Percentiles rank a stretch among this genome's conserved stretches.
Conservation (phyloP, 2,888 invertebrate species). For the Beris morrisii region DNA sequence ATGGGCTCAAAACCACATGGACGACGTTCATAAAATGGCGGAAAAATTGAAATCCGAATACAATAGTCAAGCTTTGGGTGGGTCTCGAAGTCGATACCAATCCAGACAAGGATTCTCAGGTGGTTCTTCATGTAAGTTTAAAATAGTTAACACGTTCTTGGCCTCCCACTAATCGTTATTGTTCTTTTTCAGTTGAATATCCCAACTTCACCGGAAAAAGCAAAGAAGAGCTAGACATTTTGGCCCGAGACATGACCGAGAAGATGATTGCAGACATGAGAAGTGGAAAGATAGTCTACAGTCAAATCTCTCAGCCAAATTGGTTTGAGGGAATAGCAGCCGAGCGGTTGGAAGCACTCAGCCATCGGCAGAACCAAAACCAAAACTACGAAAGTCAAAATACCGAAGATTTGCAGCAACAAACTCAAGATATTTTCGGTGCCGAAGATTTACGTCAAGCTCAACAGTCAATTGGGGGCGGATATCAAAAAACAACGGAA, state of each 20-base stretch:
- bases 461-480: slow-evolving; percentile 22
- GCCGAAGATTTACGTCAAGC: slow-evolving; percentile 11
- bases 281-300: slow-evolving; percentile 47
- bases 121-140: slow-evolving; percentile 8
- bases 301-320: slow-evolving; percentile 48
- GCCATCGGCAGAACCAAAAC: slow-evolving; percentile 38
- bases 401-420: slow-evolving; percentile 42
- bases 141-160: neutral
- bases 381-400: slow-evolving; percentile 38
- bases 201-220: slow-evolving; percentile 49
- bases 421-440: slow-evolving; percentile 14
- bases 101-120: slow-evolving; percentile 13
- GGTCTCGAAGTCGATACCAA: slow-evolving; percentile 29
- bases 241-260: slow-evolving; percentile 44
- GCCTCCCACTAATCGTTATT: neutral
- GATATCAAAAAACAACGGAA: slow-evolving; percentile 25
- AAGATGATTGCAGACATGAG: slow-evolving; percentile 50
- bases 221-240: slow-evolving; percentile 43
- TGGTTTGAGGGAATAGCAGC: slow-evolving; percentile 53
- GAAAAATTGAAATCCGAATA: slow-evolving; percentile 49
- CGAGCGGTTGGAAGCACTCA: slow-evolving; percentile 45
- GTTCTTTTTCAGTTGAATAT: slow-evolving; percentile 44
- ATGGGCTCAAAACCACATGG: slow-evolving; percentile 49
- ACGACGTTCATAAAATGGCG: slow-evolving; percentile 49
- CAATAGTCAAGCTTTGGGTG: slow-evolving; percentile 47